A percentile compares a stretch with the other conserved stretches of the same genome.
Conservation (phyloP, 2,888 invertebrate species). For the Scaeva pyrastri region DNA sequence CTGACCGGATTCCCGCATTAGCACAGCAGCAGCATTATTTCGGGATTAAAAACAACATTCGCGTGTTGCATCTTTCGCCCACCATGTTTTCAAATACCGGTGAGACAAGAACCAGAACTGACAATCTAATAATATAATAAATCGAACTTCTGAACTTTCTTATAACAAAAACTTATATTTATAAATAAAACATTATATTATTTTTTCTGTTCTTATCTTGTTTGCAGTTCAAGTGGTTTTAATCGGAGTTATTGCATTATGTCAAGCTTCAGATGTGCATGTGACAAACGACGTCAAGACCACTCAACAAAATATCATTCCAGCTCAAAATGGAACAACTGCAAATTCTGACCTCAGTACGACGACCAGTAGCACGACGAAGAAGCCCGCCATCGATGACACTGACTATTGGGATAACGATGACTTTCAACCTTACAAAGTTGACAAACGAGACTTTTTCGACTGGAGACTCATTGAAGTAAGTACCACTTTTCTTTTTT, state of each 20-base stretch:
- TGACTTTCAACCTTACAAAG: slow-evolving; percentile 81
- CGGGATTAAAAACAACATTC: slow-evolving; percentile 20
- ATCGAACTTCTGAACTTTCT: slow-evolving; percentile 25
- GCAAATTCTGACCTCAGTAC: not conserved
- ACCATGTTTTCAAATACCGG: slow-evolving; percentile 59
- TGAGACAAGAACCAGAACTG: slow-evolving; percentile 54
- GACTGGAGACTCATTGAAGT: slow-evolving; percentile 89
- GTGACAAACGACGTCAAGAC: not conserved
- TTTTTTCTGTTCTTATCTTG: slow-evolving; percentile 19
- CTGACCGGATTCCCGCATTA: not conserved
- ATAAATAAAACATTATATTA: slow-evolving; percentile 4
- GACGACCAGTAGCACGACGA: slow-evolving; percentile 9
- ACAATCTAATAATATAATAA: not conserved
- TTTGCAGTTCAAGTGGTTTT: slow-evolving; percentile 53
- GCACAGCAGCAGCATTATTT: not conserved
- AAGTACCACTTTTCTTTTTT: slow-evolving; percentile 65
- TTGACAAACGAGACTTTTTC: slow-evolving; percentile 85
- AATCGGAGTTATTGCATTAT: slow-evolving; percentile 38
- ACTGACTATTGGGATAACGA: slow-evolving; percentile 79
- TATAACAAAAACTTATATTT: not conserved
- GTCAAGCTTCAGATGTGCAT: slow-evolving; percentile 28
- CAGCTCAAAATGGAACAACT: not conserved
- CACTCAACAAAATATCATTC: not conserved
- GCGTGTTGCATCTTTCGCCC: slow-evolving; percentile 20
- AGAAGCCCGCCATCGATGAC: slow-evolving; percentile 68